These are phyloP conservation scores for Trichomycterus rosablanca DNA, from an alignment of 2,113 vertebrate species.

Conservation along the genomic window DNA sequence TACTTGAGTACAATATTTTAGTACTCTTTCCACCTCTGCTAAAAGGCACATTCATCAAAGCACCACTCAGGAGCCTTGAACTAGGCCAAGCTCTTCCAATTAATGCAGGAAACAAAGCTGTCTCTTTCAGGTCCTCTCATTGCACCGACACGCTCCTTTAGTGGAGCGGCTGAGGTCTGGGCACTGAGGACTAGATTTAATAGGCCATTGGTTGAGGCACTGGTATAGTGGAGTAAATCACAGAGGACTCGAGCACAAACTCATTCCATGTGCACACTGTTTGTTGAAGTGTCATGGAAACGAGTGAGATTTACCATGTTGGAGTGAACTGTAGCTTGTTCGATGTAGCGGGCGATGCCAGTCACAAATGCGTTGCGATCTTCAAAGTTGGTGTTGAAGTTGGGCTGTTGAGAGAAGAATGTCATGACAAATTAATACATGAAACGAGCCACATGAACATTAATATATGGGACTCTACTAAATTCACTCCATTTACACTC, in stretches of 20 bases:
- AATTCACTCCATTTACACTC: no score
- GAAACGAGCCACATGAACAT: neutral
- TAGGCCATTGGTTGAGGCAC: neutral
- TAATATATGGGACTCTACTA: no score
- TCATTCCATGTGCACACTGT: neutral
- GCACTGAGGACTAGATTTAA: neutral
- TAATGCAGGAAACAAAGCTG: constrained; percentile 11
- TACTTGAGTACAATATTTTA: no score
- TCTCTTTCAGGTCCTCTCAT: constrained; percentile 8
- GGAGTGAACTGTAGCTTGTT: constrained; percentile 95
- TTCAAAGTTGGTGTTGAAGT: constrained; percentile 99
- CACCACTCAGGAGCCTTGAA: constrained; percentile 29
- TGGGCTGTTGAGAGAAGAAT: constrained; percentile 72
- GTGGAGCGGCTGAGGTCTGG: neutral
- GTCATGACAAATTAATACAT: neutral
- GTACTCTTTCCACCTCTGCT: no score
- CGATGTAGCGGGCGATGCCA: constrained; percentile 95
- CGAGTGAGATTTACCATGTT: constrained; percentile 78
- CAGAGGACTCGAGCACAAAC: neutral
- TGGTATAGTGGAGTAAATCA: neutral
- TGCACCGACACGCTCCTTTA: constrained; percentile 17
- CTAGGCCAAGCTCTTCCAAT: constrained; percentile 17
- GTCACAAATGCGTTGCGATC: constrained; percentile 98
- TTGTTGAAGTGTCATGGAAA: neutral
- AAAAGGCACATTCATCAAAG: constrained; percentile 42